Evolutionary conservation across 2,797 vertebrate species (phyloP), one percentile per base, ranked within the genome.

Genomic region (Cynopterus sphinx): DNA sequence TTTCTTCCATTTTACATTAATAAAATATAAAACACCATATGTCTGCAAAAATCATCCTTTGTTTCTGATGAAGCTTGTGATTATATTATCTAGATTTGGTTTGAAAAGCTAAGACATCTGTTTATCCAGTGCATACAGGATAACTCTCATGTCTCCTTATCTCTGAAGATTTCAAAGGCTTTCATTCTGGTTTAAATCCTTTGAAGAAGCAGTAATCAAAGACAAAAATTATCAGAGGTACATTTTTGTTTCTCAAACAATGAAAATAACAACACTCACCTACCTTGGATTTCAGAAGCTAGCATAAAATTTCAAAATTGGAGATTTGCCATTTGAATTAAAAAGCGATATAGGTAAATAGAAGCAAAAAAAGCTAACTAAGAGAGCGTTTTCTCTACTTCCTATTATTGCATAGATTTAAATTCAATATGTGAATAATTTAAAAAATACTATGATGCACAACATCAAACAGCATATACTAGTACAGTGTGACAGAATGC

Each of bases 161-260:
- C 98, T 98, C 98, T 98, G 98, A 99, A 99, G 98, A 98, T 99
- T 99, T 99, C 98, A 99, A 99, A 99, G 99, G 98, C 98, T 99
- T 99, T 99, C 98, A 98, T 98, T 98, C 98, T 98, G 97, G 98
- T 98, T 98, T 98, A 98, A 98, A 98, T 97, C 98, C 98, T 99
- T 99, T 99, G 99, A 99, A 99, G 99, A 98, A 98, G 98, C 88
- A 97, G 97, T 99, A 99, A 99, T 99, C 99, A 99, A 99, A 99
- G 99, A 98, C 98, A 98, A 98, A 99, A 99, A 98, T 99, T 99
- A 99, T 99, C 98, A 99, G 98, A 99, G 99, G 98, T 99, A 98
- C 98, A 98, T 99, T 98, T 98, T 98, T 98, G 98, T 98, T 99
- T 99, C 98, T 98, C 98, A 98, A 98, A 98, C 98, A 99, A 98